Evolutionary conservation across 1,140 invertebrate genomes (phyloP), one percentile per base, ranked within the genome.

Genomic region (Scaptomyza hsui): DNA sequence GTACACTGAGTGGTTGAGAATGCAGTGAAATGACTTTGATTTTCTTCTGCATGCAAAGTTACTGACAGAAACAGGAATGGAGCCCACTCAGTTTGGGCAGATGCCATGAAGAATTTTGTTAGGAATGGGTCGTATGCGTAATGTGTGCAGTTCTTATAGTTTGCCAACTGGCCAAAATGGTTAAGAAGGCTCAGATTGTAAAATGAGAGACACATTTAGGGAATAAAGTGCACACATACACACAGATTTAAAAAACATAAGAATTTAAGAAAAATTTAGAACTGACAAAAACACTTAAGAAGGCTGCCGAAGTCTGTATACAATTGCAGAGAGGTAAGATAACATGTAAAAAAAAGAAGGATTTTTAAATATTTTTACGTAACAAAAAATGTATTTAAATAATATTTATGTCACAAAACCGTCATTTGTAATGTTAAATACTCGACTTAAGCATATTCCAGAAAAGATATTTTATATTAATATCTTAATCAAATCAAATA

Each of bases 11-110:
- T 51, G 52, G 35, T 35, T 59, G 44, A 6, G n/a, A 26, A 39
- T 47, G 53, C 12, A 18, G 39, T 67, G 55, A 35, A 18, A n/a
- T 52, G 32, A 18, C 16, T 26, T 18, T 29, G 24, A 47, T 4
- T 21, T 19, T 21, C 6, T 29, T 32, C 16, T 19, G 53, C 78
- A 82, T 82, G 78, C 78, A 53, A 71, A 72, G 48, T 67, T 73
- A 74, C 64, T 83, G 79, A 78, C 79, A 67, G 74, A 60, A 78
- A 83, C 70, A 74, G 78, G 68, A 72, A 82, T 74, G 78, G 71
- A 73, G 57, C 42, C 53, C 62, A 29, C 2, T 29, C 26, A 9
- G 6, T 52, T 39, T 24, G 55, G 55, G 32, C 1, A 16, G 9
- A 42, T 52, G 56, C 24, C 12, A 68, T 32, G 49, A 29, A 61